Conservation (phyloP, 2,113 vertebrate genomes). For the Heterotilapia buettikoferi region DNA sequence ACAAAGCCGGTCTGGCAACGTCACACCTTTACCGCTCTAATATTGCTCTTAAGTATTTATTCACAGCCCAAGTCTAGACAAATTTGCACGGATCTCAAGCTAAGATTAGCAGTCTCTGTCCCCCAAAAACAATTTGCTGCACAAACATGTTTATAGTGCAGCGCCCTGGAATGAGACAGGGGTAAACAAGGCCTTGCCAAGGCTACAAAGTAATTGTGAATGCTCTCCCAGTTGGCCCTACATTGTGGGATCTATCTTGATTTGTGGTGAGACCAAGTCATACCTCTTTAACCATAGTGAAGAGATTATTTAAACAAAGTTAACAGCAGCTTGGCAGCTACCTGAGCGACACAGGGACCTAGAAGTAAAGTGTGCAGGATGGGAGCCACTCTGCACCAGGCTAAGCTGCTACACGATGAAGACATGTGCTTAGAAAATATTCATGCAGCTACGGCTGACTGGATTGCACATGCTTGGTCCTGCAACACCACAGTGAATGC, state of each 20-base stretch:
- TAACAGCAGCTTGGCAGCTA: background rate
- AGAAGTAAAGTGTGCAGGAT: background rate
- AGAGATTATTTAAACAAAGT: slow-evolving; percentile 5
- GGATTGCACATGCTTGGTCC: background rate
- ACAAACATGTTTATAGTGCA: slow-evolving; percentile 36
- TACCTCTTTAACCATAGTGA: background rate
- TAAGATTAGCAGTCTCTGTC: slow-evolving; percentile 21
- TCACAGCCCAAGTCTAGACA: background rate
- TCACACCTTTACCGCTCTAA: slow-evolving; percentile 23
- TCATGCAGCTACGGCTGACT: background rate
- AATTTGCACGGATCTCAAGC: background rate
- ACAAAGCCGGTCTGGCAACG: background rate
- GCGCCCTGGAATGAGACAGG: slow-evolving; percentile 8
- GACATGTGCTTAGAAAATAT: background rate
- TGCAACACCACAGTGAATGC: background rate
- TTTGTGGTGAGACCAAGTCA: slow-evolving; percentile 22
- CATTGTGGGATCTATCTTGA: slow-evolving; percentile 30
- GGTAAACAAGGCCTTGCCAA: slow-evolving; percentile 31
- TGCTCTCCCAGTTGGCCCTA: background rate
- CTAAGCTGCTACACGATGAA: background rate
- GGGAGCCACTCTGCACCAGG: background rate
- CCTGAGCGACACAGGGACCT: background rate
- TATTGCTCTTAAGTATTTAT: slow-evolving; percentile 7
- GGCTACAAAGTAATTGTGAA: slow-evolving; percentile 2
- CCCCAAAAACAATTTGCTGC: slow-evolving; percentile 41